A percentile compares a stretch with the other conserved stretches of the same genome.
Evolutionary conservation across 1,140 invertebrate genomes (phyloP).

Genomic region (Dendroctonus valens): DNA sequence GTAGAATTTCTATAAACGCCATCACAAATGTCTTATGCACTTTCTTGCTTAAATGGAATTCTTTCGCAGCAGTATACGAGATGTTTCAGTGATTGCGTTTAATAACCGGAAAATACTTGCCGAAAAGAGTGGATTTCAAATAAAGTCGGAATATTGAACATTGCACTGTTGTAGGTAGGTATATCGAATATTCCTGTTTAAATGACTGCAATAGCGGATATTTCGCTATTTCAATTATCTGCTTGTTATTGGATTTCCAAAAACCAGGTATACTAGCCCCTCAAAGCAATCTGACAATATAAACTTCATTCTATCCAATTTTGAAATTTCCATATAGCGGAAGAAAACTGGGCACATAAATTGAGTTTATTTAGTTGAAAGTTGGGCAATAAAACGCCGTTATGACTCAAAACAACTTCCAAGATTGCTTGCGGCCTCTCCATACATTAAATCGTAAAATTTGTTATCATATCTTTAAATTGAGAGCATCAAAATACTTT

Average conservation of each 20-base stretch:
- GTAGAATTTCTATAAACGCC: constrained; percentile 8
- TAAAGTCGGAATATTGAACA: too few relatives aligned
- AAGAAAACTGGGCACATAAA: background rate
- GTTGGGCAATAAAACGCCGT: background rate
- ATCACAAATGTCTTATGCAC: constrained; percentile 4
- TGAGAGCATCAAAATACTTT: too few relatives aligned
- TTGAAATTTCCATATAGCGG: background rate
- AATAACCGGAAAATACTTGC: background rate
- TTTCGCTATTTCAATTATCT: too few relatives aligned
- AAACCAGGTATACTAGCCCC: too few relatives aligned
- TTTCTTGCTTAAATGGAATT: constrained; percentile 5
- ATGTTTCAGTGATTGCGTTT: background rate
- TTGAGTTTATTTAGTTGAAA: too few relatives aligned
- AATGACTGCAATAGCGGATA: too few relatives aligned
- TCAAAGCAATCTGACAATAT: too few relatives aligned
- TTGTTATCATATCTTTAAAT: background rate
- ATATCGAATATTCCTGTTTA: too few relatives aligned
- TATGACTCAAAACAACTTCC: background rate
- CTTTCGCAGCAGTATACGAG: constrained; percentile 2
- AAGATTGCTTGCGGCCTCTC: background rate
- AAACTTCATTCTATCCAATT: too few relatives aligned
- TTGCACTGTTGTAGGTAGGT: too few relatives aligned
- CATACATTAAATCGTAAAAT: constrained; percentile 5
- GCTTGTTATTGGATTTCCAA: too few relatives aligned
- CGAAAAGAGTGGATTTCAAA: background rate